Percentiles rank a stretch among this genome's conserved stretches.
Conservation (phyloP, 2,888 invertebrate species). For the Zygothrica quintamaculata region DNA sequence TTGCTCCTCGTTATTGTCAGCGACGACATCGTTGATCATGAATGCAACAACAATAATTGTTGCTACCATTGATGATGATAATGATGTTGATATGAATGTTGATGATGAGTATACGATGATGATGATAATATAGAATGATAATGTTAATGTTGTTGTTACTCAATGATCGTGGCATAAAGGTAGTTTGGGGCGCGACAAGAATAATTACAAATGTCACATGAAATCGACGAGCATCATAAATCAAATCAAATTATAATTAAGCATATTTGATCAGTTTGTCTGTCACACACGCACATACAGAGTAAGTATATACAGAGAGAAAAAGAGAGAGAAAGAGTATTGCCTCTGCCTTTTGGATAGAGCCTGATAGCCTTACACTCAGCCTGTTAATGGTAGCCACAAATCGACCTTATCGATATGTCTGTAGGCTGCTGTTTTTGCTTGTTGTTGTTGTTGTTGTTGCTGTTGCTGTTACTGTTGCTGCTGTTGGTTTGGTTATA, state of each 20-base stretch:
- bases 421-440: background rate
- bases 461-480: background rate
- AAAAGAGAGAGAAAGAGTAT: no score
- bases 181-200: constrained; percentile 82
- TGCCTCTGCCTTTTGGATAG: constrained; percentile 28
- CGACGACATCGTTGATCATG: constrained; percentile 79
- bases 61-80: constrained; percentile 18
- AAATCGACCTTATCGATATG: constrained; percentile 48
- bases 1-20: constrained; percentile 75
- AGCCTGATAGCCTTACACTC: constrained; percentile 52
- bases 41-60: constrained; percentile 34
- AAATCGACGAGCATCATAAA: constrained; percentile 82
- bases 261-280: constrained; percentile 76
- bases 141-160: constrained; percentile 50
- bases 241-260: constrained; percentile 83
- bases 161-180: constrained; percentile 60
- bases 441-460: constrained; percentile 15
- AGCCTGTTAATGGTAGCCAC: constrained; percentile 54
- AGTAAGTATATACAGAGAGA: no score
- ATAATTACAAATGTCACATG: constrained; percentile 84
- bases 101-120: no score
- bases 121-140: no score
- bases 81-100: constrained; percentile 30
- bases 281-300: no score
- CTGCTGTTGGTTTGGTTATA: constrained; percentile 34